Evolutionary conservation across 2,113 vertebrate species (phyloP).

Genomic region (human): DNA sequence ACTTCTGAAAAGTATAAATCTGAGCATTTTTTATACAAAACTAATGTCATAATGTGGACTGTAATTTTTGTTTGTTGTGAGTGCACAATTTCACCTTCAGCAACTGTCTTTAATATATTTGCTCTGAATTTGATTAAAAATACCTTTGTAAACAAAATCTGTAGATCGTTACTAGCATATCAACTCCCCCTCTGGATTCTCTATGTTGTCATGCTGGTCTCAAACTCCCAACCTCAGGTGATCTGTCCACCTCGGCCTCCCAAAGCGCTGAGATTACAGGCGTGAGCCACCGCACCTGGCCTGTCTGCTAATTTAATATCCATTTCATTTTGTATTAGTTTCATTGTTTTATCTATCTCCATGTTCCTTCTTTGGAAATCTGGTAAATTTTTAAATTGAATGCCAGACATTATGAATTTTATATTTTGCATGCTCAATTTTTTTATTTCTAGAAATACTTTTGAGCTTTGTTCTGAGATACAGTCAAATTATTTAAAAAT

Average conservation of each 20-base stretch:
- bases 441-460: not conserved
- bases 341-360: not conserved
- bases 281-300: accelerated
- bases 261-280: too few species aligned
- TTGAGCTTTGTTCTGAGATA: not conserved
- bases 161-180: not conserved
- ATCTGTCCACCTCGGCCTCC: too few species aligned
- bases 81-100: not conserved
- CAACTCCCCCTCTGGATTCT: not conserved
- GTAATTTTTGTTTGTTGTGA: not conserved
- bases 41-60: not conserved
- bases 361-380: not conserved
- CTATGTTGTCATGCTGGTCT: too few species aligned
- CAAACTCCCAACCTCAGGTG: too few species aligned
- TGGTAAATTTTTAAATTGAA: not conserved
- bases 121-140: not conserved
- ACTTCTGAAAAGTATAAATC: not conserved
- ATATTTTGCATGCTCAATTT: not conserved
- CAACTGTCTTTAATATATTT: not conserved
- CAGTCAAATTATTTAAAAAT: not conserved
- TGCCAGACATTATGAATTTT: not conserved
- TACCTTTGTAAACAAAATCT: not conserved
- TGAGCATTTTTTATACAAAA: not conserved
- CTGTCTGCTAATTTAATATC: not conserved
- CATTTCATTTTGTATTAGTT: not conserved